Conservation (phyloP, 2,888 invertebrate genomes). For the Polylopha cassiicola region DNA sequence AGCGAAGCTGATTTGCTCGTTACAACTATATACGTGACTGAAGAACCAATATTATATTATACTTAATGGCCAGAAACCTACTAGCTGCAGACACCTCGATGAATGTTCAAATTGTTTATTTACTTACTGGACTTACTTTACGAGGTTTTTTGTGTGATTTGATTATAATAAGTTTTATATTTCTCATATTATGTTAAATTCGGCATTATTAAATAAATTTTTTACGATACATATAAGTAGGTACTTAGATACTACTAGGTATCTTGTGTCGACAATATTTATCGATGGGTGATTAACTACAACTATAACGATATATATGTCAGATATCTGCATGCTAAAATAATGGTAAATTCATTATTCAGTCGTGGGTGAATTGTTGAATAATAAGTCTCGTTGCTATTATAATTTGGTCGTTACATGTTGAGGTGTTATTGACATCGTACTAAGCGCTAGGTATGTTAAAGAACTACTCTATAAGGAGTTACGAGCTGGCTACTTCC, state of each 20-base stretch:
- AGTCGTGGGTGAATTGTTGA: slow-evolving; percentile 5
- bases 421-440: slow-evolving; percentile 50
- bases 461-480: slow-evolving; percentile 48
- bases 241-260: too few relatives aligned
- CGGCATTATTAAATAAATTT: too few relatives aligned
- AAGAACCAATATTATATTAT: slow-evolving; percentile 33
- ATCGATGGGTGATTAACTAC: too few relatives aligned
- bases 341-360: too few relatives aligned
- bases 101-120: slow-evolving; percentile 6
- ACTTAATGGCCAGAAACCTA: not conserved
- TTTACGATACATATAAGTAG: too few relatives aligned
- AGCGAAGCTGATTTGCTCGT: slow-evolving; percentile 36
- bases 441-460: slow-evolving; percentile 46
- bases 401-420: slow-evolving; percentile 8
- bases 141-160: too few relatives aligned
- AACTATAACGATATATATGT: too few relatives aligned
- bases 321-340: too few relatives aligned
- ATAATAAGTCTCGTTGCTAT: slow-evolving; percentile 5
- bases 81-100: not conserved
- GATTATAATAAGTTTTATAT: too few relatives aligned
- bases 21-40: slow-evolving; percentile 38
- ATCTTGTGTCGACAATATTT: too few relatives aligned
- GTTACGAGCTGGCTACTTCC: slow-evolving; percentile 50
- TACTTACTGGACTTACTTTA: not conserved
- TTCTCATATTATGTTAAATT: too few relatives aligned